Evolutionary conservation across 2,888 invertebrate species (phyloP), one percentile per base, ranked within the genome.

Genomic region (Drosophila infuscata): DNA sequence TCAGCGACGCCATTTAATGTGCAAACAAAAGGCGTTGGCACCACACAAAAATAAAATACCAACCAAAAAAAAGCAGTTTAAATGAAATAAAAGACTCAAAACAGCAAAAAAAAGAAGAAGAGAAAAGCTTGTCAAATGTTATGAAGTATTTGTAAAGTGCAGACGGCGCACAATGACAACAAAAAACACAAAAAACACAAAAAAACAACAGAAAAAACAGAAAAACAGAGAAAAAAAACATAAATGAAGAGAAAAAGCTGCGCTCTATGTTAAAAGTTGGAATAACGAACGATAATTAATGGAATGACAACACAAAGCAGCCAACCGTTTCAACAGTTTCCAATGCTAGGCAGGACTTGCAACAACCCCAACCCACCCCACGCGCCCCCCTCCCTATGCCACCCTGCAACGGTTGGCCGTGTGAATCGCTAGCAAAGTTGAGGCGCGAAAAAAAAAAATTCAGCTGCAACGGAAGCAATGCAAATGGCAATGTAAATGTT

Each of bases 231-330:
- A 43, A 38, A n/a, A 15, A 41, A 53, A 11, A 20, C 2, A 53
- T 30, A 25, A 36, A 25, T 17, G 41, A 33, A 25, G 17, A 25
- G 51, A 46, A 49, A 72, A 71, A 72, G 51, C 70, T 54, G 65
- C 65, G 78, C 70, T 78, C 78, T 73, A 79, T 79, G 87, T 88
- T 87, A 84, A 88, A 87, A 83, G 87, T 89, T 89, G 87, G 89
- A 89, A 89, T 89, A 89, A 87, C 89, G 85, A 89, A 85, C 85
- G 88, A 87, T 87, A 87, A 87, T 87, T 87, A 87, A 87, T 87
- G 87, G 89, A 85, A 87, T 87, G 87, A 85, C 87, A 88, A 85
- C 88, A 88, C 83, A 87, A 82, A 87, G 85, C 89, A 82, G 80
- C 74, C 88, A 83, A 82, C 81, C 82, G 78, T 89, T 84, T 78